Base-by-base conservation (phyloP, 2,797 vertebrate species). In the Novumbra hubbsi region DNA sequence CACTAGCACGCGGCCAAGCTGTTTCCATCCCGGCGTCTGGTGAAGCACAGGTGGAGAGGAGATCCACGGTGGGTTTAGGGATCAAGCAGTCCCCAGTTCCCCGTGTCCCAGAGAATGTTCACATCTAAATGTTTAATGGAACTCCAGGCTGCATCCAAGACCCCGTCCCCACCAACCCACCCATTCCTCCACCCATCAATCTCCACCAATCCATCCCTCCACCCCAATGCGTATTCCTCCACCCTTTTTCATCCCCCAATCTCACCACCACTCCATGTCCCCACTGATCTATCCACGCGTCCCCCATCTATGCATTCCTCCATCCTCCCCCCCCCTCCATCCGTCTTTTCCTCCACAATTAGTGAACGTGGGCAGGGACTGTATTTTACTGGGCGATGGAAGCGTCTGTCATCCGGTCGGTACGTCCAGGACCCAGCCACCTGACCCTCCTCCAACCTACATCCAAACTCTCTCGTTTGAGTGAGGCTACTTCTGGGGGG, bases 381-480 rank as follows among this genome's bases (percentile, higher is more conserved):
- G 48, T 80, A 75, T 75, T 68, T 68, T 69, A 69, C 71, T 73
- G 70, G 76, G 74, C 45, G 65, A 76, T 83, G 28, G 1, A 0
- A 50, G 71, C 49, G 2, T 73, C 4, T 60, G 27, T n/a, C 57
- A 38, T 55, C 71, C 1, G 62, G 77, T 75, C 49, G 34, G n/a
- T n/a, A n/a, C n/a, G n/a, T n/a, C n/a, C n/a, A n/a, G n/a, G 62
- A 28, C 62, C 28, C 14, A 64, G 19, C 62, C 28, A 64, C 62
- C 6, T 32, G 24, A 64, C 62, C 2, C 55, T 11, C 21, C 55
- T 21, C 55, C 50, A 19, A 21, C n/a, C 21, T 21, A 57, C 62
- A 64, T 16, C 55, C 15, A 12, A 63, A 32, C 28, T 17, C 60
- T 28, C 60, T 14, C 60, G 17, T 55, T 7, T 30, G 27, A 8